These are phyloP conservation scores for Indicator indicator DNA, from an alignment of 2,113 vertebrate genomes.

Conservation along the genomic window DNA sequence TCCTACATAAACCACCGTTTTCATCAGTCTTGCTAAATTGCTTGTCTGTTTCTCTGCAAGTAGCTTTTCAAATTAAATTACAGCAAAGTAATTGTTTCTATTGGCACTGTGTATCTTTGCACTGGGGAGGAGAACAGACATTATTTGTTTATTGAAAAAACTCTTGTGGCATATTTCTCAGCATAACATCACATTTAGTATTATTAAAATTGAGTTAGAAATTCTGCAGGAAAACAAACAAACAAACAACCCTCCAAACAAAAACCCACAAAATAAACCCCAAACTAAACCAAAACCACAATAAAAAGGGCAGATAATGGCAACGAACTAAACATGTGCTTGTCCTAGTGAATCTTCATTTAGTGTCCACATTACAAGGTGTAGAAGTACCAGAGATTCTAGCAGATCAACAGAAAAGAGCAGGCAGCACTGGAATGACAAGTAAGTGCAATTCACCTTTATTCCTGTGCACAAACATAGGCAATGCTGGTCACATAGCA, in stretches of 20 bases:
- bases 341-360: neutral
- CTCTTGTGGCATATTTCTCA: neutral
- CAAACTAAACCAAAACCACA: too few relatives aligned
- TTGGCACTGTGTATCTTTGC: neutral
- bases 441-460: neutral
- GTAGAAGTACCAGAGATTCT: neutral
- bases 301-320: neutral
- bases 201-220: neutral
- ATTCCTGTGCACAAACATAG: neutral
- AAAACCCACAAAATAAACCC: too few relatives aligned
- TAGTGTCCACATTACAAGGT: neutral
- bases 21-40: conserved; percentile 19
- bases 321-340: neutral
- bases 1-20: conserved; percentile 3
- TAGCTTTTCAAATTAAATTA: conserved; percentile 34
- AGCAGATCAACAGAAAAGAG: neutral
- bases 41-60: neutral
- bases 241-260: too few relatives aligned
- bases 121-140: neutral
- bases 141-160: neutral
- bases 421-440: neutral
- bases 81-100: conserved; percentile 21
- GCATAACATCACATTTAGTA: neutral
- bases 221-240: neutral
- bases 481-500: neutral